These are phyloP conservation scores for Drosophila putrida DNA, from an alignment of 2,888 invertebrate genomes.

Conservation along the genomic window DNA sequence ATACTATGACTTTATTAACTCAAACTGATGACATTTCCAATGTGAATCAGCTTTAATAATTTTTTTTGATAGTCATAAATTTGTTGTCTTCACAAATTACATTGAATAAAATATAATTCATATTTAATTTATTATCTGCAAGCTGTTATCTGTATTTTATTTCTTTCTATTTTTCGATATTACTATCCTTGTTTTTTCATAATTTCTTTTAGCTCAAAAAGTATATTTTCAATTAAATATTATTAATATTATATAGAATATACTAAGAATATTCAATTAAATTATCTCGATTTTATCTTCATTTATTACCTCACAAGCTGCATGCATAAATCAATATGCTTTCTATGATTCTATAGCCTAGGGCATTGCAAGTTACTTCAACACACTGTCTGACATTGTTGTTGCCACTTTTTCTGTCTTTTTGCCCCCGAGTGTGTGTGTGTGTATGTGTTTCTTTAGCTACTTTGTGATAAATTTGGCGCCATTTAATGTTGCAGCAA, in stretches of 20 bases:
- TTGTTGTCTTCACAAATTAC: too few relatives aligned
- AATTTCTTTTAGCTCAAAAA: background rate
- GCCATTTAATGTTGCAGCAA: constrained; percentile 66
- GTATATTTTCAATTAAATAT: background rate
- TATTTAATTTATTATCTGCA: too few relatives aligned
- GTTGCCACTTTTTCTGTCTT: constrained; percentile 26
- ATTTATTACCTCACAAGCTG: background rate
- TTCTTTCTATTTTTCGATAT: too few relatives aligned
- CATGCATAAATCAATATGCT: constrained; percentile 18
- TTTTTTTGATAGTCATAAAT: too few relatives aligned
- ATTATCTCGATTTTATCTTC: background rate
- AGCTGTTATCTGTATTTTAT: too few relatives aligned
- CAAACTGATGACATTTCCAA: too few relatives aligned
- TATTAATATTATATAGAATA: background rate
- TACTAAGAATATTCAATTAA: background rate
- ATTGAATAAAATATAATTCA: too few relatives aligned
- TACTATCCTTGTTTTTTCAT: too few relatives aligned
- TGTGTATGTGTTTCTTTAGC: constrained; percentile 25
- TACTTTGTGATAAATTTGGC: constrained; percentile 72
- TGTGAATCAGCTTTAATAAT: too few relatives aligned
- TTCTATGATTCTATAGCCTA: background rate
- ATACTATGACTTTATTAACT: too few relatives aligned
- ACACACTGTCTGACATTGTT: constrained; percentile 32
- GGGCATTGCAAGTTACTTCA: constrained; percentile 48
- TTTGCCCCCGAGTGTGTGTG: background rate